Evolutionary conservation across 2,113 vertebrate genomes (phyloP).

Genomic region (Notothenia coriiceps): DNA sequence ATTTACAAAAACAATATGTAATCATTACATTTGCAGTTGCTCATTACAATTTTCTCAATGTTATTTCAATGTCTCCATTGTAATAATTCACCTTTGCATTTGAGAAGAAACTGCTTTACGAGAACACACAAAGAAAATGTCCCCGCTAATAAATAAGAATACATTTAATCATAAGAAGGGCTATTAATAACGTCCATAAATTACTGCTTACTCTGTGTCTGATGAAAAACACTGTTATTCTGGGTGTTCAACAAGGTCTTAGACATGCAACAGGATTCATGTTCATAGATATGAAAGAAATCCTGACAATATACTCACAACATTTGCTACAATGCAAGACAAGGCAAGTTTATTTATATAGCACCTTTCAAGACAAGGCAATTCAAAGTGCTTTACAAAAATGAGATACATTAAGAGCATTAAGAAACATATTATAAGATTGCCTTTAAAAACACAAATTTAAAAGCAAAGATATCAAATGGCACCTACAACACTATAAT

Average conservation of each 20-base stretch:
- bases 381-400: too few species aligned
- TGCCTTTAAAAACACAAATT: too few species aligned
- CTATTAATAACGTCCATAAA: not conserved
- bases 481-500: not conserved
- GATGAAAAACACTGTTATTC: not conserved
- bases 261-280: slow-evolving; percentile 4
- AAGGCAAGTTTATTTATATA: too few species aligned
- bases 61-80: not conserved
- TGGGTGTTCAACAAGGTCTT: not conserved
- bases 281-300: slow-evolving; percentile 3
- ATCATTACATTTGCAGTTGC: not conserved
- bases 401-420: too few species aligned
- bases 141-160: not conserved
- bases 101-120: not conserved
- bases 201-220: slow-evolving; percentile 1
- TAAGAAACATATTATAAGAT: too few species aligned
- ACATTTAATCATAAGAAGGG: slow-evolving; percentile 12
- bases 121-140: not conserved
- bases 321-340: too few species aligned
- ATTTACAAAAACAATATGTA: slow-evolving; percentile 11
- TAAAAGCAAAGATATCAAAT: too few species aligned
- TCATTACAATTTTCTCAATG: not conserved
- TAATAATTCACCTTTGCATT: not conserved
- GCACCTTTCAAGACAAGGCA: too few species aligned
- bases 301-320: not conserved